Percentiles rank a stretch among this genome's conserved stretches.
Evolutionary conservation across 2,888 invertebrate genomes (phyloP).

Genomic region (Lithophane ornitopus): DNA sequence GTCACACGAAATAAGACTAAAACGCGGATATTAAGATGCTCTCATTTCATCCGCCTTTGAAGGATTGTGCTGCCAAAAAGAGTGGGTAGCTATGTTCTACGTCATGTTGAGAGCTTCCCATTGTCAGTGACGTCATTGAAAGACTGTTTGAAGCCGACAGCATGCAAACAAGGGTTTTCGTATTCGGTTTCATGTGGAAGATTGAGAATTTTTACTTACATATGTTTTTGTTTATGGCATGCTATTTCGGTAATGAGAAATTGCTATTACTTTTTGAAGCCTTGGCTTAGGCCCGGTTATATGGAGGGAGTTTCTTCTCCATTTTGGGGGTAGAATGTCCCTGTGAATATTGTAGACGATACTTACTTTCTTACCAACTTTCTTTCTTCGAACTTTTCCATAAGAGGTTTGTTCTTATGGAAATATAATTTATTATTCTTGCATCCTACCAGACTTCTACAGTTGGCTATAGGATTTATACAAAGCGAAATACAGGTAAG

Average conservation of each 20-base stretch:
- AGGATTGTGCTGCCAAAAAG: constrained; percentile 83
- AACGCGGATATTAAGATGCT: constrained; percentile 88
- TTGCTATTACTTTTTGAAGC: constrained; percentile 2
- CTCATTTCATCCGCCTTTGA: constrained; percentile 83
- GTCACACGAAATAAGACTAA: constrained; percentile 88
- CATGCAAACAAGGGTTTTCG: constrained; percentile 60
- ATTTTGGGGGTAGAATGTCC: background rate
- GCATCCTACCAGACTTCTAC: background rate
- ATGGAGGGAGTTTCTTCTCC: background rate
- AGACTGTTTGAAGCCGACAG: constrained; percentile 61
- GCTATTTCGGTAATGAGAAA: constrained; percentile 37
- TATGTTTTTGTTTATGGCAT: constrained; percentile 41
- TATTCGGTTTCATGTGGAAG: constrained; percentile 53
- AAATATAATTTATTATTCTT: background rate
- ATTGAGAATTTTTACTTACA: constrained; percentile 57
- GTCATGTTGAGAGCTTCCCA: constrained; percentile 68
- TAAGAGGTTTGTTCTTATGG: no score
- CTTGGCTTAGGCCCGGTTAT: background rate
- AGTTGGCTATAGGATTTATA: background rate
- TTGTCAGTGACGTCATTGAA: constrained; percentile 64
- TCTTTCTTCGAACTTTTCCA: no score
- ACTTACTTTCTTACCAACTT: no score
- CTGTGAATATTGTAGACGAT: background rate
- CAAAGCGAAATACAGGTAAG: background rate
- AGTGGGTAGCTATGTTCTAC: constrained; percentile 81